A percentile compares a stretch with the other conserved stretches of the same genome.
phyloP scores from a whole-genome alignment of 2,113 vertebrate species.

The Perognathus longimembris region DNA sequence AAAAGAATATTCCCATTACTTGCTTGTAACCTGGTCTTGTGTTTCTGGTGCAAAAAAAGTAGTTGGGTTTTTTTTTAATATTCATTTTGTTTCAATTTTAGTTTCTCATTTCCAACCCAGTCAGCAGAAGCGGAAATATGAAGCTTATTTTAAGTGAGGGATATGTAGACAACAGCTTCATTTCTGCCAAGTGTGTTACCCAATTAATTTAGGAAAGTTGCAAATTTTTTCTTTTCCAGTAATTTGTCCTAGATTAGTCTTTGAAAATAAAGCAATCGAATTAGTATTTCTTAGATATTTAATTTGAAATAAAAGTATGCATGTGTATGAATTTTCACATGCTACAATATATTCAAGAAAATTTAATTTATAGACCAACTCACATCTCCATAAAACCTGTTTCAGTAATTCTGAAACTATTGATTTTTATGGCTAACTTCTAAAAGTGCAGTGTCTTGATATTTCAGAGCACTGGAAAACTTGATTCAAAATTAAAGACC shows the following conservation, averaged over 20 bases:
- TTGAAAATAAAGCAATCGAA: background rate
- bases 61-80: background rate
- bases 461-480: slow-evolving; percentile 13
- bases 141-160: background rate
- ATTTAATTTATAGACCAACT: background rate
- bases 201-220: background rate
- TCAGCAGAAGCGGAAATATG: background rate
- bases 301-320: slow-evolving; percentile 4
- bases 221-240: slow-evolving; percentile 21
- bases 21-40: slow-evolving; percentile 38
- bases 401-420: background rate
- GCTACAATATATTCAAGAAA: background rate
- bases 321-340: background rate
- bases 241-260: background rate
- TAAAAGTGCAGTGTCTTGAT: background rate
- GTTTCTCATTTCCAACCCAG: slow-evolving; percentile 16
- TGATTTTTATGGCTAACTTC: background rate
- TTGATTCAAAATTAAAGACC: slow-evolving; percentile 52
- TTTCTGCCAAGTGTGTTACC: background rate
- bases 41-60: slow-evolving; percentile 59
- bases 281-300: background rate
- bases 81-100: slow-evolving; percentile 72
- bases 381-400: background rate
- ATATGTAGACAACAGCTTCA: background rate
- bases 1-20: slow-evolving; percentile 67